Conservation (phyloP, 2,113 vertebrate genomes). For the Eleginops maclovinus region DNA sequence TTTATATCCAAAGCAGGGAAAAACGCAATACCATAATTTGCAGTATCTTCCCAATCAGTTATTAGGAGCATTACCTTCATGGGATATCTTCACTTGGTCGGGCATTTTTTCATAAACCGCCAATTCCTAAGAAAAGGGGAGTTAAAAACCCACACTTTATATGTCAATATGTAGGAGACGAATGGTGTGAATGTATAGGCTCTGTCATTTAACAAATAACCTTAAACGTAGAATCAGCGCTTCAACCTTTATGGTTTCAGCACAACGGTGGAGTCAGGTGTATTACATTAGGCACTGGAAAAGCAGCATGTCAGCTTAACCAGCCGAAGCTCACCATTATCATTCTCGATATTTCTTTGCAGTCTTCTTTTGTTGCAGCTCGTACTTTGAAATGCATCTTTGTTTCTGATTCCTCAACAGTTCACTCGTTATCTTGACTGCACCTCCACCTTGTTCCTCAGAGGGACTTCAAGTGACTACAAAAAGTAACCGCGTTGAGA, state of each 20-base stretch:
- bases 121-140: constrained; percentile 71
- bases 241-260: not conserved
- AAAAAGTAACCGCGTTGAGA: no score
- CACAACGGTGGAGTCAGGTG: not conserved
- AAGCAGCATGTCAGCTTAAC: not conserved
- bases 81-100: constrained; percentile 80
- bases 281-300: not conserved
- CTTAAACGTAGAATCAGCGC: not conserved
- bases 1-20: not conserved
- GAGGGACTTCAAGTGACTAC: no score
- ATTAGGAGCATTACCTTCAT: constrained; percentile 70
- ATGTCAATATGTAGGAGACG: not conserved
- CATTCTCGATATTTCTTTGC: constrained; percentile 80
- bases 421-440: no score
- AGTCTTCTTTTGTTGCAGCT: constrained; percentile 74
- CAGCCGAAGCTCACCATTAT: constrained; percentile 74
- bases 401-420: not conserved
- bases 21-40: not conserved
- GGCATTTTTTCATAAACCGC: constrained; percentile 82
- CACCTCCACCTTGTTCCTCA: no score
- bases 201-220: not conserved
- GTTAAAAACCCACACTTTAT: no score
- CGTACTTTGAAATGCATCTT: constrained; percentile 79
- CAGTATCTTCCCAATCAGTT: not conserved
- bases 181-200: not conserved